Conservation (phyloP, 1,140 invertebrate species). For the Harlomillsia oculata region DNA sequence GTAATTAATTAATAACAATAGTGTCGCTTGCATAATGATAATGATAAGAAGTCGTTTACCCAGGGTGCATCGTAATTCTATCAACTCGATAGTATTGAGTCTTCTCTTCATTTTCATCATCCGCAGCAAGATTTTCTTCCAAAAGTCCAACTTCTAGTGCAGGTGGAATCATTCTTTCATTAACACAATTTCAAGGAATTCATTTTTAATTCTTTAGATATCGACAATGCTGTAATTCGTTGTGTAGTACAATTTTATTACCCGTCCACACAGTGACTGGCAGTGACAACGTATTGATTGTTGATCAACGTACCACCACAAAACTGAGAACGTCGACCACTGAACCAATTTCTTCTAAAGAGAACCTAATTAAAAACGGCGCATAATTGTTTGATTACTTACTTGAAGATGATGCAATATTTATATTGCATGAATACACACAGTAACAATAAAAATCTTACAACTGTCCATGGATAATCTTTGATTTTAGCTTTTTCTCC, state of each 20-base stretch:
- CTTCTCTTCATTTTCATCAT: neutral
- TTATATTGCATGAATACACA: too few species aligned
- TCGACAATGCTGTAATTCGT: neutral
- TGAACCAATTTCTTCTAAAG: neutral
- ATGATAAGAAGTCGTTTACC: neutral
- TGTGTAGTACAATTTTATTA: neutral
- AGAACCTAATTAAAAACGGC: too few species aligned
- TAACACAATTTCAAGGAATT: neutral
- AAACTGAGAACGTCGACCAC: neutral
- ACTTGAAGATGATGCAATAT: too few species aligned
- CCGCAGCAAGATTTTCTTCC: neutral
- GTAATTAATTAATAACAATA: too few species aligned
- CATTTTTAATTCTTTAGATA: neutral
- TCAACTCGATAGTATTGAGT: conserved; percentile 3
- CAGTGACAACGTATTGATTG: conserved; percentile 18
- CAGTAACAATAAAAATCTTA: too few species aligned
- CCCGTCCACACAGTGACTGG: conserved; percentile 29
- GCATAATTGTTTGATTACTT: too few species aligned
- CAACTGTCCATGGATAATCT: conserved; percentile 23
- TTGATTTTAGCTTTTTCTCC: conserved; percentile 11
- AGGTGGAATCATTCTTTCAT: conserved; percentile 1
- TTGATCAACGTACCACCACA: conserved; percentile 26
- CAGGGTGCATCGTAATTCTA: neutral
- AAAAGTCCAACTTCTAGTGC: conserved; percentile 15
- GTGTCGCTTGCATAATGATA: neutral